Evolutionary conservation across 2,888 invertebrate genomes (phyloP).

Genomic region (Zootermopsis nevadensis): DNA sequence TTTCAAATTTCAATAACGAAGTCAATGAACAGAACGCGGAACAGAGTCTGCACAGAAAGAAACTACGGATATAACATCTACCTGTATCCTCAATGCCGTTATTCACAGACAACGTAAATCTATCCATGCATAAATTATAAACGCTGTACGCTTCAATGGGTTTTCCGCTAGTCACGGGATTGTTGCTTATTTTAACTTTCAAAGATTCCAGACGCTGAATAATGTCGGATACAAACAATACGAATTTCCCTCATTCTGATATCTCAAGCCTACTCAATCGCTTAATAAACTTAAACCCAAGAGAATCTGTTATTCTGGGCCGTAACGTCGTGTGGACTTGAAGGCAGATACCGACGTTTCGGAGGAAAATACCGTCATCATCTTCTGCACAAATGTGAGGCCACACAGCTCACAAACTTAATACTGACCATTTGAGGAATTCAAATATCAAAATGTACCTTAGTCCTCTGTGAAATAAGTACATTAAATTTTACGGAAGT

Average conservation of each 20-base stretch:
- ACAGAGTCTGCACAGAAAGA: neutral
- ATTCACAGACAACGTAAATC: conserved; percentile 12
- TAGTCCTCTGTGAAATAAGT: too few relatives aligned
- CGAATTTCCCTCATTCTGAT: neutral
- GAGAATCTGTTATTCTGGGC: too few relatives aligned
- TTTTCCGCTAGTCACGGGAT: neutral
- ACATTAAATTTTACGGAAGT: too few relatives aligned
- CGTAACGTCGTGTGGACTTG: too few relatives aligned
- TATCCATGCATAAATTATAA: neutral
- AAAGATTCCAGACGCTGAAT: neutral
- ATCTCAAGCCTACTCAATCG: too few relatives aligned
- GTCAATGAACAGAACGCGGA: conserved; percentile 17
- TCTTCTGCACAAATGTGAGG: too few relatives aligned
- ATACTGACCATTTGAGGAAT: too few relatives aligned
- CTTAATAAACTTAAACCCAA: too few relatives aligned
- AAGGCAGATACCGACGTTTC: too few relatives aligned
- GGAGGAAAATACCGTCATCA: too few relatives aligned
- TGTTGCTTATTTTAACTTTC: neutral
- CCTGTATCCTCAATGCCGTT: neutral
- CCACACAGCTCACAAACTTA: too few relatives aligned
- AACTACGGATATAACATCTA: neutral
- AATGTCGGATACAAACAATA: neutral
- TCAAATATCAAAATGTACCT: too few relatives aligned
- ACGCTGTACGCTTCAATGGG: neutral
- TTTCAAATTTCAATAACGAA: conserved; percentile 20